Evolutionary conservation across 2,797 vertebrate genomes (phyloP).

Genomic region (Chloroceryle amazona): DNA sequence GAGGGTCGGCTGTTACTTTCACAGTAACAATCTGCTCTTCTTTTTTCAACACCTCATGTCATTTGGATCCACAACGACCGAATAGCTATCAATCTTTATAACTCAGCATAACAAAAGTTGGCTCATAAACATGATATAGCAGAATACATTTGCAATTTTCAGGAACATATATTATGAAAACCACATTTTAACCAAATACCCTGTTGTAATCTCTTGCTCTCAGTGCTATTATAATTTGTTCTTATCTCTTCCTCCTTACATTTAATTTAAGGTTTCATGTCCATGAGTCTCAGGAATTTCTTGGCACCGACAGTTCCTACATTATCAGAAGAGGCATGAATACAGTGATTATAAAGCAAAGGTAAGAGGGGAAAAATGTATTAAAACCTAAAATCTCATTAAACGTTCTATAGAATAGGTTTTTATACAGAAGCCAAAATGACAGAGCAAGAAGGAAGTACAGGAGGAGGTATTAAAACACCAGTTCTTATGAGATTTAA

Average conservation of each 20-base stretch:
- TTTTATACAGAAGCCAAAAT: background rate
- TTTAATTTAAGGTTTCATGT: conserved; percentile 56
- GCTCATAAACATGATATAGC: conserved; percentile 16
- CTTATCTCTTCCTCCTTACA: conserved; percentile 53
- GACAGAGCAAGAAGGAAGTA: background rate
- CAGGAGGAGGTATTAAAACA: background rate
- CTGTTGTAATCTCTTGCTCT: conserved; percentile 41
- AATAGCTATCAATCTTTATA: background rate
- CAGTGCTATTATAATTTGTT: conserved; percentile 30
- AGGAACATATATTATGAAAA: conserved; percentile 45
- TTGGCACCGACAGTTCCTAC: conserved; percentile 19
- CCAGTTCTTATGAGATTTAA: background rate
- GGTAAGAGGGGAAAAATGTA: background rate
- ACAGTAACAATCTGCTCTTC: background rate
- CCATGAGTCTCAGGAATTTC: conserved; percentile 45
- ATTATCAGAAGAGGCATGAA: conserved; percentile 30
- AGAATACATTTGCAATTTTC: conserved; percentile 52
- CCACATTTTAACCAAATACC: conserved; percentile 32
- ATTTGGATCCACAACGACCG: background rate
- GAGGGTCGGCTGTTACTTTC: background rate
- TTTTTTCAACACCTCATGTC: background rate
- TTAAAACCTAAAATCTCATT: conserved; percentile 38
- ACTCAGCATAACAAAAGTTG: conserved; percentile 37
- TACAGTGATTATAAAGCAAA: conserved; percentile 21
- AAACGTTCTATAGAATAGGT: background rate